A percentile compares a stretch with the other conserved stretches of the same genome.
phyloP scores from a whole-genome alignment of 2,888 invertebrate species.

The Ashinkailepas kermadecensis region DNA sequence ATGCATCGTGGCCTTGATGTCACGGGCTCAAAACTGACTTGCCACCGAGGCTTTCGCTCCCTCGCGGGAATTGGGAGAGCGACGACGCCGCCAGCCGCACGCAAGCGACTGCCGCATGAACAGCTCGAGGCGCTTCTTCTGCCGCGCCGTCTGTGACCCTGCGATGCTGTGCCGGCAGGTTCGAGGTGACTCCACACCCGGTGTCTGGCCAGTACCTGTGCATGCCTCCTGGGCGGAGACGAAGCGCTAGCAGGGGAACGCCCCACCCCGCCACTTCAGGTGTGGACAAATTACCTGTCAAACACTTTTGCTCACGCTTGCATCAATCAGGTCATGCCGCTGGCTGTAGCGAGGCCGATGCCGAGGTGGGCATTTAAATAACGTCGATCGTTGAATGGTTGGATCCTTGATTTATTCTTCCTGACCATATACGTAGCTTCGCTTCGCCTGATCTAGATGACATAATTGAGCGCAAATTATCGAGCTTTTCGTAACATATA shows the following conservation, averaged over 20 bases:
- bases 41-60: too few relatives aligned
- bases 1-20: too few relatives aligned
- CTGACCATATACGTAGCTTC: neutral
- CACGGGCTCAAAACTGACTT: too few relatives aligned
- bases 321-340: neutral
- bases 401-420: neutral
- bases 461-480: too few relatives aligned
- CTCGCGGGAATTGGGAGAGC: too few relatives aligned
- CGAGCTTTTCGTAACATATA: too few relatives aligned
- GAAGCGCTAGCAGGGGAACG: conserved; percentile 45
- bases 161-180: conserved; percentile 39
- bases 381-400: neutral
- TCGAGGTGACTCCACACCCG: conserved; percentile 49
- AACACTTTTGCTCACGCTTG: neutral
- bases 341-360: neutral
- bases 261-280: conserved; percentile 41
- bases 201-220: conserved; percentile 49
- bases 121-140: too few relatives aligned
- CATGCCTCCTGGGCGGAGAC: conserved; percentile 44
- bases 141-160: too few relatives aligned
- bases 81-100: too few relatives aligned
- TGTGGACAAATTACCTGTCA: neutral
- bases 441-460: too few relatives aligned
- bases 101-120: too few relatives aligned
- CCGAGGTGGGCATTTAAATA: neutral